Evolutionary conservation across 2,797 vertebrate genomes (phyloP), one percentile per base, ranked within the genome.

Genomic region (Melanotaenia trifasciata): DNA sequence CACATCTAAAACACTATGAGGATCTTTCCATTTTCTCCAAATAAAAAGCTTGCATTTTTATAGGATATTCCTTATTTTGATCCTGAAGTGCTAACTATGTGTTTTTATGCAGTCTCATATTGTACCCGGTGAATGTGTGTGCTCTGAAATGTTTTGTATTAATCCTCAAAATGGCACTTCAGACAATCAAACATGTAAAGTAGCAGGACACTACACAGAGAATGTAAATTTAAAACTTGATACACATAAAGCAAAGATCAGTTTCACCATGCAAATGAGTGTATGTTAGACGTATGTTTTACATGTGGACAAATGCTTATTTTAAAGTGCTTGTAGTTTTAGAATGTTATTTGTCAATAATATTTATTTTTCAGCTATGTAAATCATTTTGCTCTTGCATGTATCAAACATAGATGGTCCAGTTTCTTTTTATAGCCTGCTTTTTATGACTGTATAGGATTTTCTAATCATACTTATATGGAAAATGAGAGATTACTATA

Each of bases 361-460:
- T 95, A 95, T 96, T 96, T 95, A 95, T 92, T 92, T 95, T 85
- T 85, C 82, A 90, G 79, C 84, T 81, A 86, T 90, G 80, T 92
- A 87, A 92, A 90, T 90, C 72, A 67, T 78, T 84, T 88, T 83
- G 73, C 70, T 86, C 69, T 65, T 91, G 77, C 81, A 88, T 88
- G 84, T 91, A 77, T 93, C 72, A 88, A 86, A 83, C 80, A 81
- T 87, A 91, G 79, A 83, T 85, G 76, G 85, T 85, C 83, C 80
- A 57, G 7, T 90, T 87, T 79, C 72, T 84, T 80, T 87, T 80
- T 83, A 85, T 84, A 83, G 68, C 84, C 72, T 71, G 70, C 69
- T 58, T 88, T 91, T 85, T 74, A 85, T 78, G 76, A 85, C 74
- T 87, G 79, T 89, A 88, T 87, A 86, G 74, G 70, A 76, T 90